Evolutionary conservation across 2,888 invertebrate species (phyloP).

Genomic region (Sinopyrophorus schimmeli): DNA sequence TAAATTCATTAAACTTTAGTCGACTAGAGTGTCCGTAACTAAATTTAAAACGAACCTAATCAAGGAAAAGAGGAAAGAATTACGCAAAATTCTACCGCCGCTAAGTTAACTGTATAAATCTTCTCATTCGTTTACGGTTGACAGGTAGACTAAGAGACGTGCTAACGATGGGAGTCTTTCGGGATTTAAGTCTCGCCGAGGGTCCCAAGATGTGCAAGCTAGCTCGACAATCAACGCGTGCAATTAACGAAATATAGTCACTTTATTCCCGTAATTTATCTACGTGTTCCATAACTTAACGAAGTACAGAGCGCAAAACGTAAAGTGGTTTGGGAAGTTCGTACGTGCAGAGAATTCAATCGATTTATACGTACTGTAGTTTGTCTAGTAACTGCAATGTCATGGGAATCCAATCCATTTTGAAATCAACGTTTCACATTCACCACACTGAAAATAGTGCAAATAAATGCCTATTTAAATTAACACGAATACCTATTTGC

Average conservation of each 20-base stretch:
- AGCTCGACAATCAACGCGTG: conserved; percentile 36
- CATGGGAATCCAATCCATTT: conserved; percentile 43
- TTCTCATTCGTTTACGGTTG: conserved; percentile 29
- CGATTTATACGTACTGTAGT: conserved; percentile 18
- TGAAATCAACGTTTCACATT: conserved; percentile 35
- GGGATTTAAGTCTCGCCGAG: conserved; percentile 24
- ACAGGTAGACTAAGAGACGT: conserved; percentile 32
- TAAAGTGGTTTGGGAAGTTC: conserved; percentile 17
- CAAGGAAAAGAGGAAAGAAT: conserved; percentile 21
- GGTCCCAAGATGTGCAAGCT: conserved; percentile 30
- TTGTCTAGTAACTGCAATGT: conserved; percentile 37
- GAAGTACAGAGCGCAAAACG: conserved; percentile 14
- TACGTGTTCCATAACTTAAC: conserved; percentile 25
- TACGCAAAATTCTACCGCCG: conserved; percentile 16
- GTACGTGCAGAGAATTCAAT: conserved; percentile 31
- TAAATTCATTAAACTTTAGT: conserved; percentile 26
- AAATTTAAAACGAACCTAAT: conserved; percentile 27
- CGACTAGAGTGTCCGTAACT: conserved; percentile 14
- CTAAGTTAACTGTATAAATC: conserved; percentile 24
- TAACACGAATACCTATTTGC: conserved; percentile 34
- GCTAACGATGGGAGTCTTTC: conserved; percentile 29
- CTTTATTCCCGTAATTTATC: conserved; percentile 32
- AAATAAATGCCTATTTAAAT: conserved; percentile 41
- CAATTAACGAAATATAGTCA: conserved; percentile 36
- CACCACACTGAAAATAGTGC: conserved; percentile 34